phyloP scores from a whole-genome alignment of 2,113 vertebrate genomes.

The Tachysurus vachellii region DNA sequence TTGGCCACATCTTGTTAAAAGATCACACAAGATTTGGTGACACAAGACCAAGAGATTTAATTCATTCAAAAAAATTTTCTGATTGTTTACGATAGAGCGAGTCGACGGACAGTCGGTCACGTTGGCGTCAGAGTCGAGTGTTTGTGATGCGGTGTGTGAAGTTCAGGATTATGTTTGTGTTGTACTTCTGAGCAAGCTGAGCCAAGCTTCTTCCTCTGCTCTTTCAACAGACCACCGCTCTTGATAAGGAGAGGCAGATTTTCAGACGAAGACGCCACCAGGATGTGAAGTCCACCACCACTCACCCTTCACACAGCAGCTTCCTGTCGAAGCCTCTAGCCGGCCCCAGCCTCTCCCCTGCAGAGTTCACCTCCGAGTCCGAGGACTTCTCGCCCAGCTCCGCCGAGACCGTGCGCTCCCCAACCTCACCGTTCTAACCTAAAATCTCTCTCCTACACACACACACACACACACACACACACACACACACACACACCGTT shows the following conservation, averaged over 20 bases:
- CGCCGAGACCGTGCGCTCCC: slow-evolving; percentile 91
- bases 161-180: not conserved
- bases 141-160: too few species aligned
- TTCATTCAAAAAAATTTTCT: too few species aligned
- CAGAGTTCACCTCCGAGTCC: slow-evolving; percentile 88
- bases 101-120: not conserved
- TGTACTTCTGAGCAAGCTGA: not conserved
- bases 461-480: not conserved
- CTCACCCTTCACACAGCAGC: slow-evolving; percentile 72
- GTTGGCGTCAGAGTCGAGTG: not conserved
- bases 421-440: slow-evolving; percentile 89
- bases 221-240: slow-evolving; percentile 90
- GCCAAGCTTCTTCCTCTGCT: not conserved
- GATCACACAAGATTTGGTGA: too few species aligned
- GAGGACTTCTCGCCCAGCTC: slow-evolving; percentile 93
- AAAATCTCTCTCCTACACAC: not conserved
- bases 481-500: not conserved
- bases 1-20: too few species aligned
- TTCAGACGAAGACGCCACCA: slow-evolving; percentile 95
- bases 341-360: slow-evolving; percentile 71
- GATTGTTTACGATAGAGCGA: not conserved
- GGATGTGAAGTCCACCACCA: slow-evolving; percentile 81
- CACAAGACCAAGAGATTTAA: too few species aligned
- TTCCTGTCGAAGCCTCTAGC: slow-evolving; percentile 24
- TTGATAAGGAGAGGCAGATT: slow-evolving; percentile 99